Evolutionary conservation across 2,113 vertebrate species (phyloP), one percentile per base, ranked within the genome.

Genomic region (Aptenodytes forsteri): DNA sequence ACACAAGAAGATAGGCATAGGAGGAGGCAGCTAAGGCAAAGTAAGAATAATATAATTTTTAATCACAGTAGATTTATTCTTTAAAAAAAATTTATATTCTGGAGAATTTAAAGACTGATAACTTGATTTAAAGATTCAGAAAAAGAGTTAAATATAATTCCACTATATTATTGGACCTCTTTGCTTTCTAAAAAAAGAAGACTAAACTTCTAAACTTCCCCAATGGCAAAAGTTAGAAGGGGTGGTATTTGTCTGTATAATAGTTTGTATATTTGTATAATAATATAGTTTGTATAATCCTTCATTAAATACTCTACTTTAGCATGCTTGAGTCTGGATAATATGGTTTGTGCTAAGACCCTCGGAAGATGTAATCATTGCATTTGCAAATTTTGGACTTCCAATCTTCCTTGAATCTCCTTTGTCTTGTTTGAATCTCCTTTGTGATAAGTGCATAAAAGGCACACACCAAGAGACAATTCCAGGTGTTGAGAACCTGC

Each of bases 341-440:
- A 77, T 9, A 46, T 6, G 8, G 19, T 50, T 76, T 40, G 23
- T 3, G 2, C 6, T 25, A 67, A 75, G 17, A 70, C 6, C 8
- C 40, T 83, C 1, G 0, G 30, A 42, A 85, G 42, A 47, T 0
- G 0, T 34, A 73, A 46, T 47, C 2, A n/a, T 38, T 47, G 9
- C 6, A 26, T 80, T 77, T 89, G 6, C 17, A 90, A 73, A 61
- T 9, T 69, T 81, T 50, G 9, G 32, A 29, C 13, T 87, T 77
- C 26, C 22, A 47, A 6, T 61, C 34, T 50, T 58, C 23, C 73
- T 88, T 71, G 26, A 83, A 58, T 54, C 23, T 73, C 23, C 11
- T 80, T 75, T 66, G 27, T 69, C 52, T 59, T 82, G 30, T 64
- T 46, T 50, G 12, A 73, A 52, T 56, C 16, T 55, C 13, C 25